Evolutionary conservation across 1,140 invertebrate species (phyloP).

Genomic region (Coptotermes formosanus): DNA sequence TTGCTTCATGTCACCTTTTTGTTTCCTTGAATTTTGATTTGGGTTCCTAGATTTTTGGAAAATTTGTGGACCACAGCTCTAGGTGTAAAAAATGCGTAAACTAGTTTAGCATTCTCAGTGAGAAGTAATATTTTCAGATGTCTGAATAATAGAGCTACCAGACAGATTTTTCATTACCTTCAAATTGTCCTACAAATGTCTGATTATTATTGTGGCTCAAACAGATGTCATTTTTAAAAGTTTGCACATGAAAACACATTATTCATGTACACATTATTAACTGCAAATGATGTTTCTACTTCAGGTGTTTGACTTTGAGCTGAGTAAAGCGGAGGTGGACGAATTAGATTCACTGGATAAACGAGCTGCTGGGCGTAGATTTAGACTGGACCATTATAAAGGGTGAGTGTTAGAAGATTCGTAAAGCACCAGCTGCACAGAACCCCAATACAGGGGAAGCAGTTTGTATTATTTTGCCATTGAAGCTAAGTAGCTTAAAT

Average conservation of each 20-base stretch:
- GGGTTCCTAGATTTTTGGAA: no score
- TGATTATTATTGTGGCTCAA: not conserved
- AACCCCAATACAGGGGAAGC: not conserved
- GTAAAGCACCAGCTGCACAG: not conserved
- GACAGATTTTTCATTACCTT: not conserved
- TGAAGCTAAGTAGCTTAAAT: not conserved
- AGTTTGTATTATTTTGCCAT: not conserved
- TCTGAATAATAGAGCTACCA: not conserved
- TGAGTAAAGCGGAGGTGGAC: conserved; percentile 8
- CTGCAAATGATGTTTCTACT: not conserved
- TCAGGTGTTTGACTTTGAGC: conserved; percentile 23
- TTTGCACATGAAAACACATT: not conserved
- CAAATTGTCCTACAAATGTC: not conserved
- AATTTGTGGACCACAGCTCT: no score
- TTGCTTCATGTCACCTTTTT: no score
- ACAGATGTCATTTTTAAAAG: not conserved
- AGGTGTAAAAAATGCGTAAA: no score
- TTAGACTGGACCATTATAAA: not conserved
- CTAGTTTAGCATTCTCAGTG: no score
- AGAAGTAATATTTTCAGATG: not conserved
- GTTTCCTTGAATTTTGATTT: no score
- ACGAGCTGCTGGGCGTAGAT: not conserved
- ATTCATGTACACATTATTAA: not conserved
- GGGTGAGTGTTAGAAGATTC: not conserved
- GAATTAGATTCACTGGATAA: conserved; percentile 18